Percentiles rank a stretch among this genome's conserved stretches.
Evolutionary conservation across 1,140 invertebrate genomes (phyloP).

Genomic region (Vanessa tameamea): DNA sequence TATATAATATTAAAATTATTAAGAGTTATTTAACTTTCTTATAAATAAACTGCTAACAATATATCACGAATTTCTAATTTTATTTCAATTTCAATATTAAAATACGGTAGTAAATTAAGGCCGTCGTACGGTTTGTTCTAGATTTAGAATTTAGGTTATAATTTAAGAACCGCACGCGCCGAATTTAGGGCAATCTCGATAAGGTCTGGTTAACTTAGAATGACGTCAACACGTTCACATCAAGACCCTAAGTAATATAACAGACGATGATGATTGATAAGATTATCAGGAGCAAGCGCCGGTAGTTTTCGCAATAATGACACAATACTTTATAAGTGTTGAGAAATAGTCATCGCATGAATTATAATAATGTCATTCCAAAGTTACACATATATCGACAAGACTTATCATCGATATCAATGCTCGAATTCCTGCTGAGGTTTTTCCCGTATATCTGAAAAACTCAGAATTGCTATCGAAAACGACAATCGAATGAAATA

Average conservation of each 20-base stretch:
- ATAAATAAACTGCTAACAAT: no score
- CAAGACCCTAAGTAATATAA: not conserved
- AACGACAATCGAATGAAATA: not conserved
- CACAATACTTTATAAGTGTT: conserved; percentile 14
- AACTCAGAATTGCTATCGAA: not conserved
- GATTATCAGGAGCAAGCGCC: conserved; percentile 16
- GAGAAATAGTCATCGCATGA: conserved; percentile 11
- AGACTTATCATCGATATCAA: conserved; percentile 1
- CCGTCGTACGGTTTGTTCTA: not conserved
- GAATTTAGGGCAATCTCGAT: conserved; percentile 5
- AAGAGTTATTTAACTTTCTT: no score
- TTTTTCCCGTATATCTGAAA: conserved; percentile 12
- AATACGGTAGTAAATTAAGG: not conserved
- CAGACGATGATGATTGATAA: conserved; percentile 12
- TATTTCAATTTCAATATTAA: not conserved
- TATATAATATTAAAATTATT: no score
- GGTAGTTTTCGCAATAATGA: conserved; percentile 4
- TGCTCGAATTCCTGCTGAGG: not conserved
- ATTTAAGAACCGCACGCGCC: conserved; percentile 8
- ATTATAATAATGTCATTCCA: not conserved
- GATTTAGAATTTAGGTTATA: conserved; percentile 10
- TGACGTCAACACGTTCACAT: conserved; percentile 14
- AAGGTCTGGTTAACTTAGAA: conserved; percentile 11
- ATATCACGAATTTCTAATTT: no score
- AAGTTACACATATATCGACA: conserved; percentile 6